phyloP scores from a whole-genome alignment of 1,140 invertebrate species.

The Eupristina koningsbergeri region DNA sequence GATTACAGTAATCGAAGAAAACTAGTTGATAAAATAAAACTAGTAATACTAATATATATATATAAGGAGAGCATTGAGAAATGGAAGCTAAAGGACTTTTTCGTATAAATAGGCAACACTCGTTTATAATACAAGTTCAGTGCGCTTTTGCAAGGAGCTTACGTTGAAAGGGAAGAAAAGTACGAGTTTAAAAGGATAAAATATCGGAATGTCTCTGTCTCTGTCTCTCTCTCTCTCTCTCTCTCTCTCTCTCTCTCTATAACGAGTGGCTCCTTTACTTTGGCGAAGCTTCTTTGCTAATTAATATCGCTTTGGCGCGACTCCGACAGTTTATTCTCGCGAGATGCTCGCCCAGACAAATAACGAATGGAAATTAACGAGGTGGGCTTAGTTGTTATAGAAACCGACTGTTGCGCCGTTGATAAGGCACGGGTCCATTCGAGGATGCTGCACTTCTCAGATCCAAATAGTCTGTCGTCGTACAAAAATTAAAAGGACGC shows the following conservation, averaged over 20 bases:
- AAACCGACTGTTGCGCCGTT: neutral
- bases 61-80: neutral
- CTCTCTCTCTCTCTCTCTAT: too few relatives aligned
- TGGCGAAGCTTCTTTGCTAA: conserved; percentile 23
- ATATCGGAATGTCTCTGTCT: neutral
- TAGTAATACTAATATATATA: conserved; percentile 11
- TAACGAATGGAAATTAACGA: conserved; percentile 20
- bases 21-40: neutral
- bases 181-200: neutral
- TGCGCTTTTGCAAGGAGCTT: neutral
- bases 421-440: conserved; percentile 1
- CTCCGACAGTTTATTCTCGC: neutral
- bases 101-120: neutral
- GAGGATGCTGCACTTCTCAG: neutral
- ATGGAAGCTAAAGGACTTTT: neutral
- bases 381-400: neutral
- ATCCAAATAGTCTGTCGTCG: neutral
- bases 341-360: neutral
- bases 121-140: neutral
- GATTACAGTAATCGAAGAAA: neutral
- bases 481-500: neutral
- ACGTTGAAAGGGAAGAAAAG: conserved; percentile 47
- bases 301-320: conserved; percentile 35
- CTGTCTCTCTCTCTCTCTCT: too few relatives aligned
- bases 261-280: conserved; percentile 22